Base-by-base conservation (phyloP, 2,113 vertebrate genomes). In the Aleadryas rufinucha region DNA sequence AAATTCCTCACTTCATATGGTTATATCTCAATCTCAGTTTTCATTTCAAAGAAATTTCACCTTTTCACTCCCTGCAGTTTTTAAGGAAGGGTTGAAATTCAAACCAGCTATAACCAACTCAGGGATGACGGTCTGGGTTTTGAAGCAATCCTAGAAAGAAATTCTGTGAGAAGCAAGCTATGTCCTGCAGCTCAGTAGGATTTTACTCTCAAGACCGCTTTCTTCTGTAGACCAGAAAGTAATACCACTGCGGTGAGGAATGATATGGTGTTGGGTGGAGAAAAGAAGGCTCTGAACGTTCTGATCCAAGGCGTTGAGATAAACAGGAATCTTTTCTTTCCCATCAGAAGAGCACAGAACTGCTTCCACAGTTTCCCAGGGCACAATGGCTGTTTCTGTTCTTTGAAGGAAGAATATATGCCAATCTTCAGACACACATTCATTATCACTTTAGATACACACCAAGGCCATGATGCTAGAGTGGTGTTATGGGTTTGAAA, bases 31-130 rank as follows among this genome's bases (percentile, higher is more conserved):
- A 28, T 91, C 68, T 93, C 89, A 53, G 69, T 53, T 94, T 91
- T 87, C 57, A 74, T 91, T 87, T 96, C 59, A 90, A 90, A 83
- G 74, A 91, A 90, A 94, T 83, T 80, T 78, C 37, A 31, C 66
- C 52, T 89, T 87, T 59, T 87, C 18, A 39, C 30, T 86, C 61
- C 22, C 52, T 5, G 3, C 27, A 15, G 35, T 72, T 87, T 87
- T 77, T 50, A 86, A 92, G 60, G 56, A 79, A 91, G 39, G 7
- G 26, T n/a, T 89, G 84, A 89, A 93, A 91, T 66, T 39, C 4
- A 14, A 89, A 30, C 27, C 49, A 72, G 16, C 52, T 71, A 45
- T 84, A 93, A 76, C 61, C 49, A 75, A 37, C 2, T 3, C 20
- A 61, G 17, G 4, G 26, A 77, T 50, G n/a, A 45, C n/a, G 57